These are phyloP conservation scores for Globicephala melas DNA, from an alignment of 2,113 vertebrate species.

Conservation along the genomic window DNA sequence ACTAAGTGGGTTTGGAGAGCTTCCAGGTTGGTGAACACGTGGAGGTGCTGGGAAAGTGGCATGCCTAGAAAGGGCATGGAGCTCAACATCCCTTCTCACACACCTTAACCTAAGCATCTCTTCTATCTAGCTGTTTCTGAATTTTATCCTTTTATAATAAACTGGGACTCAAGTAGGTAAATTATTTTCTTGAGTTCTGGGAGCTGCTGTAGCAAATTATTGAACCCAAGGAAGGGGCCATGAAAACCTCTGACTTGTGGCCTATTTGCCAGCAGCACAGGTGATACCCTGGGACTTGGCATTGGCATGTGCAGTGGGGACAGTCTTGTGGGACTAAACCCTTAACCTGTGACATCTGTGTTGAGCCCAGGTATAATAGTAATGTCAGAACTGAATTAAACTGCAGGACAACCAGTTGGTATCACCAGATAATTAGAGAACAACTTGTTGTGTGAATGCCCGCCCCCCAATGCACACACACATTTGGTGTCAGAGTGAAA, in stretches of 20 bases:
- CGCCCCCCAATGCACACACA: accelerated
- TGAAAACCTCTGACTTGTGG: neutral
- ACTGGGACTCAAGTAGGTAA: neutral
- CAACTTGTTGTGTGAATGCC: neutral
- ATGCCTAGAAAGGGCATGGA: neutral
- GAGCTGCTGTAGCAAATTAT: neutral
- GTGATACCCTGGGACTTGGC: neutral
- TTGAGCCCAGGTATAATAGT: neutral
- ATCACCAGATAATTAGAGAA: neutral
- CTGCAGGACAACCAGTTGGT: neutral
- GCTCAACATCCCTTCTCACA: neutral
- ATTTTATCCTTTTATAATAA: neutral
- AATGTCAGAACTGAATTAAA: neutral
- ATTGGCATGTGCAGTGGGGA: too few species aligned
- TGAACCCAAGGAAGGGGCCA: neutral
- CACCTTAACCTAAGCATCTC: neutral
- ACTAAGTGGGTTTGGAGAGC: neutral
- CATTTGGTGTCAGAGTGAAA: neutral
- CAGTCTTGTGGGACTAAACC: neutral
- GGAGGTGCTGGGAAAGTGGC: neutral
- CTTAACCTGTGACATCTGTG: neutral
- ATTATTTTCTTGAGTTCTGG: neutral
- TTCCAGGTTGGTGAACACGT: neutral
- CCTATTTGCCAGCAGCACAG: neutral
- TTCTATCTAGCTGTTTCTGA: neutral